Base-by-base conservation (phyloP, 2,888 invertebrate genomes). In the Stenodema calcarata region DNA sequence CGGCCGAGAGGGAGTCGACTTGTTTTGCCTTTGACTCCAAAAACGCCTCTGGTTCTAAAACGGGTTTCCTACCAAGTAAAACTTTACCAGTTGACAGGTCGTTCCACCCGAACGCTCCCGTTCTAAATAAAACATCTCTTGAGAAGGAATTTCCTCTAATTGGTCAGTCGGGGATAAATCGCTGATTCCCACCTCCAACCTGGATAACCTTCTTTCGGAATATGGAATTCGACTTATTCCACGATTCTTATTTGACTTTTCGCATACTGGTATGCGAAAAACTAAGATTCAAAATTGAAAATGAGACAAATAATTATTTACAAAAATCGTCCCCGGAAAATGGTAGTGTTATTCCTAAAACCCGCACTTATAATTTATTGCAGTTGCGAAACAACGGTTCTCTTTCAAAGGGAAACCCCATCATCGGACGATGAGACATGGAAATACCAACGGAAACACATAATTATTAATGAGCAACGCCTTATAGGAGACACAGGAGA, bases 41-140 rank as follows among this genome's bases (percentile, higher is more conserved):
- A 73, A 73, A 73, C 73, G 73, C 35, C 35, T 35, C 0, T 18
- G 35, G 70, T 70, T 30, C 27, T 11, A 35, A 78, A 78, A 78
- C 78, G 42, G 73, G 41, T 75, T 75, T 41, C 73, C 62, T 62
- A 62, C 62, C 41, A 41, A 75, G 41, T 30, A 75, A 75, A 75
- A 75, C 73, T 30, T 75, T 75, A 75, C 73, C 41, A 30, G 73
- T 78, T 42, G 78, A 41, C 78, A 78, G 78, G 78, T 78, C 78
- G 78, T 78, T 78, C 78, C 78, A 42, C 78, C 41, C 78, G 47
- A 78, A 44, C 78, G 41, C 27, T 78, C 27, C 27, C 27, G 44
- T 78, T 44, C 78, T 78, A 78, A 78, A 78, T 78, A 78, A 78
- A 78, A 78, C 78, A 78, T 78, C 47, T 42, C 27, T 73, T 16